A percentile compares a stretch with the other conserved stretches of the same genome.
Evolutionary conservation across 2,113 vertebrate genomes (phyloP).

Genomic region (Ursus arctos): DNA sequence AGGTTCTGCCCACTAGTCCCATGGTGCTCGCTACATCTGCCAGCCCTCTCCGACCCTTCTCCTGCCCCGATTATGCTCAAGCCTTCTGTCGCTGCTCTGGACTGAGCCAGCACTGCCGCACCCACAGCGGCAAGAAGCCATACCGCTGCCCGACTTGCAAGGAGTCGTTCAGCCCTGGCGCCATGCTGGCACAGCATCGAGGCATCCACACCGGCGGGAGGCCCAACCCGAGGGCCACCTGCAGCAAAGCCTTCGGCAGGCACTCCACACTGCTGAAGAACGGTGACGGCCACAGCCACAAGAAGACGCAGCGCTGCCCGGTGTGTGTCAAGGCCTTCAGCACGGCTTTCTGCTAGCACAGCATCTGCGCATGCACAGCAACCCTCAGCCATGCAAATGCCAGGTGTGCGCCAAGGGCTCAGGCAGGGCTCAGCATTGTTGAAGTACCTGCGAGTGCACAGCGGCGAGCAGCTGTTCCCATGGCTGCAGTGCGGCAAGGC

Average conservation of each 20-base stretch:
- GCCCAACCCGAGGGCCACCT: conserved; percentile 74
- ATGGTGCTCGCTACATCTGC: conserved; percentile 70
- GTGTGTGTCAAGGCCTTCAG: conserved; percentile 79
- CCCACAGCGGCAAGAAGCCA: conserved; percentile 90
- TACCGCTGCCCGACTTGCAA: conserved; percentile 88
- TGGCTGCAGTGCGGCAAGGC: conserved; percentile 80
- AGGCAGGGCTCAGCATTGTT: conserved; percentile 74
- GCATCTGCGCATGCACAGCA: conserved; percentile 78
- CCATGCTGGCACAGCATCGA: conserved; percentile 90
- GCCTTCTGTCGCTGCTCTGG: conserved; percentile 91
- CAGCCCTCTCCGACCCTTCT: conserved; percentile 90
- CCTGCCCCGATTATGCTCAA: conserved; percentile 89
- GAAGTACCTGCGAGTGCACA: conserved; percentile 78
- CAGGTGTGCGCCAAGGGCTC: conserved; percentile 75
- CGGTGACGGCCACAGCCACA: conserved; percentile 76
- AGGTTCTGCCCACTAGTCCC: conserved; percentile 54
- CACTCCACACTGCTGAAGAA: conserved; percentile 80
- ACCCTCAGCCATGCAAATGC: conserved; percentile 78
- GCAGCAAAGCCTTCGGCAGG: conserved; percentile 81
- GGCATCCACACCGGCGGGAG: conserved; percentile 85
- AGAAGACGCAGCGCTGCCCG: conserved; percentile 76
- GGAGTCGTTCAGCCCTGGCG: conserved; percentile 88
- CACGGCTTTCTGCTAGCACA: conserved; percentile 74
- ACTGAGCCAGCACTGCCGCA: conserved; percentile 90
- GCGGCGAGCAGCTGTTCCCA: conserved; percentile 77